Conservation (phyloP, 2,888 invertebrate genomes). For the Sinohyriopsis cumingii region DNA sequence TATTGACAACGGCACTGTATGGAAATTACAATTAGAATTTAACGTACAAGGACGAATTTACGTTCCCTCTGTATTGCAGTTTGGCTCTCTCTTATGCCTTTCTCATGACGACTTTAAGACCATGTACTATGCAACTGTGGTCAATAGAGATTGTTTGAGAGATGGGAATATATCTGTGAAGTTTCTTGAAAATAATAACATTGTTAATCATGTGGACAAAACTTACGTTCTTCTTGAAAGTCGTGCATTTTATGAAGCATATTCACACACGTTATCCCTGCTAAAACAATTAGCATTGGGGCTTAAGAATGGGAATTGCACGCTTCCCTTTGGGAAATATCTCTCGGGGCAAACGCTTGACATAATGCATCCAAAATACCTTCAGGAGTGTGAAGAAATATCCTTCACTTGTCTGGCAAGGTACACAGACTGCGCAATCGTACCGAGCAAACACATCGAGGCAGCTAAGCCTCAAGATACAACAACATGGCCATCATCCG, state of each 20-base stretch:
- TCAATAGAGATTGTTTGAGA: conserved; percentile 72
- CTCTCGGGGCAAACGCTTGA: background rate
- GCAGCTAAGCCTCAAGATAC: background rate
- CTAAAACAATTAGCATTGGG: conserved; percentile 76
- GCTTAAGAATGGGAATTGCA: too few relatives aligned
- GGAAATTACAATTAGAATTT: conserved; percentile 14
- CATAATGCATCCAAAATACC: background rate
- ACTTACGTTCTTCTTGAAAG: conserved; percentile 80
- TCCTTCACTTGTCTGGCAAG: too few relatives aligned
- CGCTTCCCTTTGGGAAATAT: conserved; percentile 79
- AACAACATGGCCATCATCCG: conserved; percentile 41
- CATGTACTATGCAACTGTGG: conserved; percentile 81
- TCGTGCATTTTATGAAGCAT: conserved; percentile 85
- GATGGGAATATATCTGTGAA: conserved; percentile 18
- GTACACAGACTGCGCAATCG: too few relatives aligned
- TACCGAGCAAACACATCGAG: too few relatives aligned
- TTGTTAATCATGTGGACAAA: conserved; percentile 57
- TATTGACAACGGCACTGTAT: conserved; percentile 9
- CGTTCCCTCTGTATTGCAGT: conserved; percentile 73
- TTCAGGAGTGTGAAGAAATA: background rate
- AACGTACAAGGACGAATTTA: background rate
- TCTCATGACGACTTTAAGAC: conserved; percentile 80
- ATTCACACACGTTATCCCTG: conserved; percentile 80
- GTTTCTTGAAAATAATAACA: conserved; percentile 1
- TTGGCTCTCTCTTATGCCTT: conserved; percentile 83